Evolutionary conservation across 2,888 invertebrate species (phyloP).

Genomic region (Elmis aenea): DNA sequence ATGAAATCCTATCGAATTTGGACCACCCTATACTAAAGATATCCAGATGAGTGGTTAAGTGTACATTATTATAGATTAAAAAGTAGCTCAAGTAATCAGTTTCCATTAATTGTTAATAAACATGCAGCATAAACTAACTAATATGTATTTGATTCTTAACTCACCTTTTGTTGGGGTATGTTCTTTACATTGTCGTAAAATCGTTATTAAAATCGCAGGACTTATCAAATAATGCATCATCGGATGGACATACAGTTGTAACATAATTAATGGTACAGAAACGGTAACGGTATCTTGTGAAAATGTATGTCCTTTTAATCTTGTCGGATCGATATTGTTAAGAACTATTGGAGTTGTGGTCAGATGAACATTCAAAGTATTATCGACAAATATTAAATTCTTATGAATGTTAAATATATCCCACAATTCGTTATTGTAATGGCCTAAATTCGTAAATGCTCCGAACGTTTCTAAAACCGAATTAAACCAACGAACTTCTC

Average conservation of each 20-base stretch:
- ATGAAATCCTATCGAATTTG: too few species aligned
- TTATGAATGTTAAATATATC: constrained; percentile 58
- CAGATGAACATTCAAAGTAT: constrained; percentile 40
- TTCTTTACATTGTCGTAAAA: constrained; percentile 37
- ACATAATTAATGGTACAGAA: constrained; percentile 64
- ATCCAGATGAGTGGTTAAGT: too few species aligned
- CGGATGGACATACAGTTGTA: constrained; percentile 75
- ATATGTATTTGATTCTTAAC: too few species aligned
- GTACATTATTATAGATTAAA: too few species aligned
- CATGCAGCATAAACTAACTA: not conserved
- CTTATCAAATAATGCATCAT: constrained; percentile 64
- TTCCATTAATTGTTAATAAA: not conserved
- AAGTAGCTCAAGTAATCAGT: constrained; percentile 1
- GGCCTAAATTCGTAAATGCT: constrained; percentile 40
- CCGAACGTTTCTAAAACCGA: constrained; percentile 45
- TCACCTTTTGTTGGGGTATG: too few species aligned
- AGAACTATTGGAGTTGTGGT: constrained; percentile 45
- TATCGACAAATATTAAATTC: constrained; percentile 48
- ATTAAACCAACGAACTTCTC: constrained; percentile 54
- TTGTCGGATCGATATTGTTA: constrained; percentile 47
- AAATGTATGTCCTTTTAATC: constrained; percentile 61
- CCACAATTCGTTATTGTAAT: constrained; percentile 49
- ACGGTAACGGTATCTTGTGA: constrained; percentile 61
- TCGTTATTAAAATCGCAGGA: constrained; percentile 55
- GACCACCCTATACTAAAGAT: too few species aligned